These are phyloP conservation scores for Lasiurus cinereus DNA, from an alignment of 2,113 vertebrate species.

Conservation along the genomic window DNA sequence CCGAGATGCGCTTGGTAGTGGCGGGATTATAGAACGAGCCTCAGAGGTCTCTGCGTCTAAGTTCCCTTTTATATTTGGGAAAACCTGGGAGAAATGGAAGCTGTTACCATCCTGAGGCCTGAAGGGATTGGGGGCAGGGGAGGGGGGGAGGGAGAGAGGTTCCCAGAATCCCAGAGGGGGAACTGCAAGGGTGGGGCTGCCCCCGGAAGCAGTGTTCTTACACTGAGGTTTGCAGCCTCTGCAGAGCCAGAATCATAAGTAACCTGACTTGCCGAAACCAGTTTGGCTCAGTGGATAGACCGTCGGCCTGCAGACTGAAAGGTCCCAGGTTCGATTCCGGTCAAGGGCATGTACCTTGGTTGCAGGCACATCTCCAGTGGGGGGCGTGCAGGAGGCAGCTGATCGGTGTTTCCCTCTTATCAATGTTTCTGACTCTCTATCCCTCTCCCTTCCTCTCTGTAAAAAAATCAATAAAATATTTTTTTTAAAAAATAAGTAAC, in stretches of 20 bases:
- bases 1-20: neutral
- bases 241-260: neutral
- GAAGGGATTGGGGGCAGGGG: neutral
- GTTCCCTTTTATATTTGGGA: neutral
- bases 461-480: too few relatives aligned
- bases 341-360: too few relatives aligned
- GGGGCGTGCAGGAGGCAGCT: too few relatives aligned
- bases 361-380: too few relatives aligned
- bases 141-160: neutral
- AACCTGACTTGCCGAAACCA: too few relatives aligned
- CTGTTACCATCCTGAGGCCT: neutral
- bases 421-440: too few relatives aligned
- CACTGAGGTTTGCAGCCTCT: neutral
- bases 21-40: accelerated
- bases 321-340: too few relatives aligned
- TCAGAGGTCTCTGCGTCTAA: neutral
- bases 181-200: neutral
- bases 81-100: neutral
- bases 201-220: accelerated
- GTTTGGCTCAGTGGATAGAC: too few relatives aligned
- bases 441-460: too few relatives aligned
- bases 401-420: too few relatives aligned
- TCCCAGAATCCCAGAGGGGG: neutral
- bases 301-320: too few relatives aligned
- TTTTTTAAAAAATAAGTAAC: too few relatives aligned